phyloP scores from a whole-genome alignment of 2,113 vertebrate species.

The Orthonyx spaldingii region DNA sequence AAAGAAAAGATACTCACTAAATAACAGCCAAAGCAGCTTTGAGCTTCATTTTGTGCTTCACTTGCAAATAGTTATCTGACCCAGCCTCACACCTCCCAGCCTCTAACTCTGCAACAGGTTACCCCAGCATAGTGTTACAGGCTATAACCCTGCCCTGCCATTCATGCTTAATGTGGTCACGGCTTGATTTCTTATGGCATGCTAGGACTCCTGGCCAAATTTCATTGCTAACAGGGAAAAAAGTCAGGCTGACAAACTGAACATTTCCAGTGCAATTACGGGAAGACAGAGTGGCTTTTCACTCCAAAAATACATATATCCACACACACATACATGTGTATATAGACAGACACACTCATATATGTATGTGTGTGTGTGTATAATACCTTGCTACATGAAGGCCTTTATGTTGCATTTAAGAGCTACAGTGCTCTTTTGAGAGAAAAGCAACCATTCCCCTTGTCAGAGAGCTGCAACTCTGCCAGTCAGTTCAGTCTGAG shows the following conservation, averaged over 20 bases:
- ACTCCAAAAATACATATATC: not conserved
- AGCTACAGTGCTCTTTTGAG: not conserved
- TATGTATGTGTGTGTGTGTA: not conserved
- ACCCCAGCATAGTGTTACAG: not conserved
- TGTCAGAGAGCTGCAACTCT: not conserved
- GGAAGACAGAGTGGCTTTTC: not conserved
- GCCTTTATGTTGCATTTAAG: not conserved
- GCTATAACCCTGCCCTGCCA: not conserved
- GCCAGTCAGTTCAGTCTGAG: not conserved
- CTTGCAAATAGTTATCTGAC: not conserved
- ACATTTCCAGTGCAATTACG: not conserved
- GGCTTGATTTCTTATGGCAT: not conserved
- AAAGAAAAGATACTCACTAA: not conserved
- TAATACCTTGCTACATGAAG: not conserved
- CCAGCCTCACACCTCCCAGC: not conserved
- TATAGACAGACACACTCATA: not conserved
- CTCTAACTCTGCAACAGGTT: not conserved
- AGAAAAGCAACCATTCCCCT: not conserved
- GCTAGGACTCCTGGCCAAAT: not conserved
- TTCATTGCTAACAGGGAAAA: not conserved
- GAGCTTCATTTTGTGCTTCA: not conserved
- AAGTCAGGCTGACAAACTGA: not conserved
- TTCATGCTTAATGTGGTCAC: not conserved
- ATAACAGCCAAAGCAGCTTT: not conserved
- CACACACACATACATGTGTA: rapidly evolving